phyloP scores from a whole-genome alignment of 2,888 invertebrate genomes.

The Stegana nigrithorax region DNA sequence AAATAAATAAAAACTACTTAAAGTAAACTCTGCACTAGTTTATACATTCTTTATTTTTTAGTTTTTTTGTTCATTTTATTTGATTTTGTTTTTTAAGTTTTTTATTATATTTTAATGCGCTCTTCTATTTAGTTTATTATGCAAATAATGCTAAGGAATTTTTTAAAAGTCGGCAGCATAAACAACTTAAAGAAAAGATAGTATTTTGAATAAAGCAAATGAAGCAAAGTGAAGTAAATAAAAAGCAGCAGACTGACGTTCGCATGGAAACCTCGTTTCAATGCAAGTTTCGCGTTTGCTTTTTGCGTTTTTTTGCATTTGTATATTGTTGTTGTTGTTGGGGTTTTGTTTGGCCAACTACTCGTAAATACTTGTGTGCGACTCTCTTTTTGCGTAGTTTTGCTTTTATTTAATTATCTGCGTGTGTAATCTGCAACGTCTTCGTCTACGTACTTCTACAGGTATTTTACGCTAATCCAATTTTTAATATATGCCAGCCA shows the following conservation, averaged over 20 bases:
- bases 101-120: background rate
- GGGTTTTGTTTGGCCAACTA: no score
- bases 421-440: slow-evolving; percentile 44
- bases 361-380: no score
- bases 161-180: no score
- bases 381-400: background rate
- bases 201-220: slow-evolving; percentile 12
- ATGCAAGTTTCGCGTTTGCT: slow-evolving; percentile 39
- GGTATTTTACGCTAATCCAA: slow-evolving; percentile 44
- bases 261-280: slow-evolving; percentile 44
- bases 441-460: slow-evolving; percentile 9
- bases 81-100: slow-evolving; percentile 14
- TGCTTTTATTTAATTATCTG: slow-evolving; percentile 52
- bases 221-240: slow-evolving; percentile 34
- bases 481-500: slow-evolving; percentile 49
- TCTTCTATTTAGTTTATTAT: slow-evolving; percentile 47
- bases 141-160: slow-evolving; percentile 56
- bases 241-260: background rate
- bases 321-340: background rate
- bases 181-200: background rate
- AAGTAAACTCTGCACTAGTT: background rate
- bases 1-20: slow-evolving; percentile 2
- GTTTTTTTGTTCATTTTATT: background rate
- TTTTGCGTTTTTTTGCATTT: background rate
- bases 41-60: background rate